Evolutionary conservation across 2,797 vertebrate genomes (phyloP), one percentile per base, ranked within the genome.

Genomic region (Tarsius wallacei): DNA sequence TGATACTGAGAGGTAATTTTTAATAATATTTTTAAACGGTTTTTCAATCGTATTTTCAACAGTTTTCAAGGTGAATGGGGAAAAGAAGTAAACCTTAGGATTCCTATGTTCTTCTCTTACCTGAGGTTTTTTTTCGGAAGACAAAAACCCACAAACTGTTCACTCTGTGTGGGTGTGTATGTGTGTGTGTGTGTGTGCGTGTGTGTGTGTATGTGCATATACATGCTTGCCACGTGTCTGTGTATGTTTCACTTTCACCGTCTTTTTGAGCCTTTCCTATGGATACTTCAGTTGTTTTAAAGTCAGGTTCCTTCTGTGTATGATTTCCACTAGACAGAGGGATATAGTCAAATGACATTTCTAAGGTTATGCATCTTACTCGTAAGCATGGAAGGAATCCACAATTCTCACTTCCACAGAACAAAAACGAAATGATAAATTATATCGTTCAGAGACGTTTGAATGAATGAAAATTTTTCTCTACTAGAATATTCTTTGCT

Each of bases 41-140:
- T 89, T 87, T 95, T 61, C 26, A 47, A 17, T 33, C 22, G 68
- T 87, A 81, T 81, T 91, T 81, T 82, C 31, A 51, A 68, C 6
- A 85, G 19, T 80, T 90, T 93, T 91, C 66, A 63, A 33, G 61
- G 9, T 81, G 49, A 51, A 49, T 33, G 9, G 70, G 19, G 24
- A 5, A 85, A 85, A 63, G n/a, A 61, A 17, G 15, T 26, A 26
- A 84, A 76, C 12, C 15, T 66, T 19, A 73, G 6, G 28, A 1
- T 87, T 87, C n/a, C 51, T 61, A 51, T 13, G 11, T 71, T 68
- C 31, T 95, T 86, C 26, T 94, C 22, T 85, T 87, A 31, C 11
- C 7, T 87, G 36, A 93, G 12, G 12, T 13, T 96, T 87, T 68
- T 22, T 76, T 74, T 42, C 74, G 31, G n/a, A 73, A 57, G 42